Evolutionary conservation across 2,797 vertebrate species (phyloP), one percentile per base, ranked within the genome.

Genomic region (Muscicapa comitata): DNA sequence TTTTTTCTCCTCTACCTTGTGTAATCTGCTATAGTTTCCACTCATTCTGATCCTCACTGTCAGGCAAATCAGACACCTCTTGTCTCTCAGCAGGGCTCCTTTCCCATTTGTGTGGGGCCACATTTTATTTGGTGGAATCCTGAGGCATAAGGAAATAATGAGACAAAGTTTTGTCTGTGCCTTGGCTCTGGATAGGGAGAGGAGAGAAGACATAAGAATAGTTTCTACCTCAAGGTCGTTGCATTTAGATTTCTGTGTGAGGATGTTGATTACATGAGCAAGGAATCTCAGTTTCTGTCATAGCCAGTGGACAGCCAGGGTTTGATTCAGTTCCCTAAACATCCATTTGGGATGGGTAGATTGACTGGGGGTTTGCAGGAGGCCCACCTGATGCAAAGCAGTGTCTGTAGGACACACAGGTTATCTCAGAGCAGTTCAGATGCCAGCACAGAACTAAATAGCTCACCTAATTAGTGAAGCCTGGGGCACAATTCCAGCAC

Each of bases 71-170:
- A 54, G 35, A 42, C 25, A 50, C 1, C 2, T 79, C 11, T 51
- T 37, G 11, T 11, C 9, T 4, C 20, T 73, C 40, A 70, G 9
- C n/a, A 58, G 15, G 6, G 14, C 3, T 53, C 16, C 13, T 43
- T 73, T 76, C 28, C 42, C 15, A 10, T 31, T 62, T 63, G 19
- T 9, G 6, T 24, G 17, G 17, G 2, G 2, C 7, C 33, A 10
- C 21, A 18, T 48, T 67, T 67, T 48, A 13, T 45, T 23, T 37
- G 23, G 3, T 40, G 11, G 31, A 53, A 83, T 59, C 3, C 10
- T 12, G 7, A 93, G 28, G 6, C 0, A 0, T 43, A 29, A 25
- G 20, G 10, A 82, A 86, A 76, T 4, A 26, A 35, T 3, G 7
- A 16, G 9, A 15, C 12, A 28, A 70, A 58, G 1, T 2, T 70